phyloP scores from a whole-genome alignment of 2,888 invertebrate species.

The Gnatocerus cornutus region DNA sequence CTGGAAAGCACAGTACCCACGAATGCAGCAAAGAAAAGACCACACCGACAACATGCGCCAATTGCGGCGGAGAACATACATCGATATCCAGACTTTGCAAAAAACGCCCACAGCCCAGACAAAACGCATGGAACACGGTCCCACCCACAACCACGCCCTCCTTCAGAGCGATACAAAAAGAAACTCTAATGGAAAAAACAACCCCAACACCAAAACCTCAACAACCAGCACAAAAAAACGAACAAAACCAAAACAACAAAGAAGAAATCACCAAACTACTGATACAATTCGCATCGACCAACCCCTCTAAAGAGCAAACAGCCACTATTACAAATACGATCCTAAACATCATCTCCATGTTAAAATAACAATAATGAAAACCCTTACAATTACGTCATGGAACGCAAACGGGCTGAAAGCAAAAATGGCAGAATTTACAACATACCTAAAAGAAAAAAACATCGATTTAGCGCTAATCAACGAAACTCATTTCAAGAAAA shows the following conservation, averaged over 20 bases:
- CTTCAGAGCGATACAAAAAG: not conserved
- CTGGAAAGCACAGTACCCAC: slow-evolving; percentile 8
- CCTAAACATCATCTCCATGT: not conserved
- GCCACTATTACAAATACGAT: not conserved
- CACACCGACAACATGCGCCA: slow-evolving; percentile 9
- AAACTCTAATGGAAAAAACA: not conserved
- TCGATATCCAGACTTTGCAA: not conserved
- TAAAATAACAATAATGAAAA: not conserved
- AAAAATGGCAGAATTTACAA: not conserved
- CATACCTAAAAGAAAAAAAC: not conserved
- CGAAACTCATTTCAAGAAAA: not conserved
- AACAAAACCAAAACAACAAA: too few relatives aligned
- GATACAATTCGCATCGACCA: too few relatives aligned
- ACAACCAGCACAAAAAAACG: too few relatives aligned
- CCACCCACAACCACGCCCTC: too few relatives aligned
- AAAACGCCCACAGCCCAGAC: not conserved
- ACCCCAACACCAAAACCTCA: too few relatives aligned
- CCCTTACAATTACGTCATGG: not conserved
- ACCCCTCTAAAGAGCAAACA: not conserved
- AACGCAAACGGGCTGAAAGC: not conserved
- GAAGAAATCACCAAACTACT: too few relatives aligned
- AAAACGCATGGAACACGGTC: not conserved
- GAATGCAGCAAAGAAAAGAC: slow-evolving; percentile 27
- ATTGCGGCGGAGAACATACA: slow-evolving; percentile 17
- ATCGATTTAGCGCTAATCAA: not conserved